These are phyloP conservation scores for Mactromeris polynyma DNA, from an alignment of 2,888 invertebrate genomes.

Conservation along the genomic window DNA sequence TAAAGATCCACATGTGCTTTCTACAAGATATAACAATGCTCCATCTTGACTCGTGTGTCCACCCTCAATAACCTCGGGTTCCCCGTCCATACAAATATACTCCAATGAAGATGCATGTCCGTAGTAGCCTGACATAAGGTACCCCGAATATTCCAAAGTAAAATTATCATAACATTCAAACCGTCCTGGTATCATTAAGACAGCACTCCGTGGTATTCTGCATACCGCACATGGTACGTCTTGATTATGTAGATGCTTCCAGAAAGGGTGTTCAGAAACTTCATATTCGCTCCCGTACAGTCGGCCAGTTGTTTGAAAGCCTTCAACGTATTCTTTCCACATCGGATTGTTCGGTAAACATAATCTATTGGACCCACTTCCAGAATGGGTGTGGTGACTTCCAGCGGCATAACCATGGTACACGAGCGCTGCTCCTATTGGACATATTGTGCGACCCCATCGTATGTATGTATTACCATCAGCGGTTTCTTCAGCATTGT, in stretches of 20 bases:
- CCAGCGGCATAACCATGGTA: conserved; percentile 43
- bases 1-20: conserved; percentile 29
- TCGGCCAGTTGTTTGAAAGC: neutral
- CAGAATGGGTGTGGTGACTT: neutral
- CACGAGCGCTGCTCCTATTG: conserved; percentile 10
- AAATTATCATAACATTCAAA: conserved; percentile 19
- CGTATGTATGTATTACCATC: conserved; percentile 25
- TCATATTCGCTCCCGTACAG: conserved; percentile 34
- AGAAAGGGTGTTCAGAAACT: neutral
- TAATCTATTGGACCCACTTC: conserved; percentile 19
- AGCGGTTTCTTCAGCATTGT: neutral
- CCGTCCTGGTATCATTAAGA: conserved; percentile 35
- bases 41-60: neutral
- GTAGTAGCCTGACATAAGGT: conserved; percentile 24
- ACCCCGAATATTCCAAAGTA: conserved; percentile 27
- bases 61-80: neutral
- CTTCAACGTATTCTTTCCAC: neutral
- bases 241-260: neutral
- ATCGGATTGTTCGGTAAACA: conserved; percentile 38
- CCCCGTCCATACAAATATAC: conserved; percentile 25
- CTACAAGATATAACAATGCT: conserved; percentile 33
- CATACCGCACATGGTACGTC: conserved; percentile 41
- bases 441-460: conserved; percentile 35
- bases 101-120: conserved; percentile 1
- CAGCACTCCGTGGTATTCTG: conserved; percentile 11